Base-by-base conservation (phyloP, 2,113 vertebrate genomes). In the Sinocyclocheilus rhinocerous region DNA sequence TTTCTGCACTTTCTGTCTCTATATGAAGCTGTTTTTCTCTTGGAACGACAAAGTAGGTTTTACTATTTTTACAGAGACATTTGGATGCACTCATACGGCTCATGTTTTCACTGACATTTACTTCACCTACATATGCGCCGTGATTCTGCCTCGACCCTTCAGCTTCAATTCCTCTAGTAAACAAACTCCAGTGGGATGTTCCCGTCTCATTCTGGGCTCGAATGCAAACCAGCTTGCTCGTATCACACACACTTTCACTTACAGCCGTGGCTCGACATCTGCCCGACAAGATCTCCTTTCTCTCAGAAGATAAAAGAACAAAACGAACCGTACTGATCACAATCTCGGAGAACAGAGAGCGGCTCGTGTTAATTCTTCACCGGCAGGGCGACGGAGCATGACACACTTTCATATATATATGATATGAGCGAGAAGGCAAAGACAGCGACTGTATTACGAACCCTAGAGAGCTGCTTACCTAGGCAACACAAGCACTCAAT, bases 101-200 rank as follows among this genome's bases (percentile, higher is more conserved):
- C n/a, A n/a, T 80, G 55, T 80, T 80, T 24, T 80, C 57, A 45
- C n/a, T 81, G 59, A 81, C 78, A 81, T 81, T 81, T 63, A 81
- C 78, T 65, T 81, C 36, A 42, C 78, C 78, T 81, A 45, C 59
- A 81, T 26, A 81, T 39, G 33, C 18, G 4, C 55, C 20, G 20
- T 42, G 55, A 80, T 42, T 80, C 57, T 8, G 78, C 42, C 78
- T 45, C 33, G 0, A 26, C 20, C 8, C 55, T n/a, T 80, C 78
- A 80, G 55, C 57, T 63, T 81, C 22, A 63, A 22, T 81, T 80
- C 15, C n/a, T 65, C 61, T 9, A 81, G 57, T 81, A 65, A 81
- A 81, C 78, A 81, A 45, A 42, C 33, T 39, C 50, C 16, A 36
- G 26, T 16, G 15, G 48, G 75, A 57, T 33, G 13, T 52, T 76